Evolutionary conservation across 2,797 vertebrate genomes (phyloP).

Genomic region (Poecilia velifera): DNA sequence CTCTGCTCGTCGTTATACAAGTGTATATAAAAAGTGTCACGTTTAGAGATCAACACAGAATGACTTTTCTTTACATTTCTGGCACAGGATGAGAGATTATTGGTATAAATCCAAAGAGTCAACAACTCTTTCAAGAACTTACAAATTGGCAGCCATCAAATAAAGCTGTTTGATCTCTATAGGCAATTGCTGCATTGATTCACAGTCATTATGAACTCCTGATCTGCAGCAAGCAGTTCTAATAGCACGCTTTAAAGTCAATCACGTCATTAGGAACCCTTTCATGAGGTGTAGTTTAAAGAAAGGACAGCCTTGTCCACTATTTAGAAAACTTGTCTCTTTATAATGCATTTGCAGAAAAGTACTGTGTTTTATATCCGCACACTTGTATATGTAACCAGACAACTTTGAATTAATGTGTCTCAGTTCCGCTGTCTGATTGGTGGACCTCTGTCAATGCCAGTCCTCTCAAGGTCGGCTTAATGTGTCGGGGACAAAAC

Average conservation of each 20-base stretch:
- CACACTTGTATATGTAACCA: not conserved
- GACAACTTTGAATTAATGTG: slow-evolving; percentile 11
- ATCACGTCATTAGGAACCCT: not conserved
- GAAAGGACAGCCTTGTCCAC: not conserved
- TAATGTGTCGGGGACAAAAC: not conserved
- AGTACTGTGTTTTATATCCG: not conserved
- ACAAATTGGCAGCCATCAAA: not conserved
- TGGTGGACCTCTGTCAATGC: slow-evolving; percentile 4
- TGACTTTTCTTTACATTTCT: not conserved
- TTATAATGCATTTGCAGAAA: not conserved
- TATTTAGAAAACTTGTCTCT: not conserved
- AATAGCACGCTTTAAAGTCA: not conserved
- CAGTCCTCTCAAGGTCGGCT: slow-evolving; percentile 5
- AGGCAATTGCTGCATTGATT: not conserved
- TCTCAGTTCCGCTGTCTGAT: not conserved
- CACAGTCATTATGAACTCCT: not conserved
- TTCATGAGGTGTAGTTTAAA: not conserved
- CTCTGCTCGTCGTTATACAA: not conserved
- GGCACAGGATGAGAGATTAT: not conserved
- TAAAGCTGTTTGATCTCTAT: not conserved
- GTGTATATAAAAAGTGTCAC: not conserved
- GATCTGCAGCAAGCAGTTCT: not conserved
- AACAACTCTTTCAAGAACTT: not conserved
- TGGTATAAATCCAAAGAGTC: not conserved
- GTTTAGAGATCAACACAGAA: not conserved